Conservation (phyloP, 2,888 invertebrate genomes). For the Heliconius aoede region DNA sequence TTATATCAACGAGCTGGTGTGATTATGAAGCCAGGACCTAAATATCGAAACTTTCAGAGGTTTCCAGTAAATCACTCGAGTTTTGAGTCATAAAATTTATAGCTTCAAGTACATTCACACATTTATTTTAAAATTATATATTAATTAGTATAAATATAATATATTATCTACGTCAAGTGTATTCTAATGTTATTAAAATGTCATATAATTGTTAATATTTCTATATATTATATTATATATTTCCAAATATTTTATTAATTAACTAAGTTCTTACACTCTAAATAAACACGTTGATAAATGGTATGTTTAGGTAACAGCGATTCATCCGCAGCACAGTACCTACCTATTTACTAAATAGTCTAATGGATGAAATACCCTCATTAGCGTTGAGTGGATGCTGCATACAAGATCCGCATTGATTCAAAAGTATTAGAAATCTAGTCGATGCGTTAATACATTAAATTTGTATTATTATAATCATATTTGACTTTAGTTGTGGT, state of each 20-base stretch:
- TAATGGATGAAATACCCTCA: conserved; percentile 72
- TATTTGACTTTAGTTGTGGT: too few species aligned
- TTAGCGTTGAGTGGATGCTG: conserved; percentile 64
- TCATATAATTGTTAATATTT: background rate
- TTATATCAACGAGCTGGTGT: too few species aligned
- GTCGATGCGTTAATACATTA: conserved; percentile 21
- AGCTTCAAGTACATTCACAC: too few species aligned
- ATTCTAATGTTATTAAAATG: background rate
- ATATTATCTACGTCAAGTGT: too few species aligned
- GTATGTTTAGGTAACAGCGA: conserved; percentile 40
- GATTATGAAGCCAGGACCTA: too few species aligned
- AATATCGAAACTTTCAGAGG: too few species aligned
- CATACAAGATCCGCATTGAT: conserved; percentile 59
- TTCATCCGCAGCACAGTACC: conserved; percentile 59
- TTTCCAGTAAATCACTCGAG: too few species aligned
- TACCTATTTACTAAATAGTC: conserved; percentile 78
- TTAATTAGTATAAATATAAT: too few species aligned
- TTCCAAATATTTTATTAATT: background rate
- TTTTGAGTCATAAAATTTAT: too few species aligned
- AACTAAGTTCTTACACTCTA: background rate
- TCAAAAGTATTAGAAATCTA: conserved; percentile 30
- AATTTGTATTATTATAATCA: background rate
- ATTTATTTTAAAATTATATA: too few species aligned
- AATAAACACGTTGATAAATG: conserved; percentile 30
- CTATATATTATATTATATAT: background rate